These are phyloP conservation scores for Venustaconcha ellipsiformis DNA, from an alignment of 1,140 invertebrate species.

Conservation along the genomic window DNA sequence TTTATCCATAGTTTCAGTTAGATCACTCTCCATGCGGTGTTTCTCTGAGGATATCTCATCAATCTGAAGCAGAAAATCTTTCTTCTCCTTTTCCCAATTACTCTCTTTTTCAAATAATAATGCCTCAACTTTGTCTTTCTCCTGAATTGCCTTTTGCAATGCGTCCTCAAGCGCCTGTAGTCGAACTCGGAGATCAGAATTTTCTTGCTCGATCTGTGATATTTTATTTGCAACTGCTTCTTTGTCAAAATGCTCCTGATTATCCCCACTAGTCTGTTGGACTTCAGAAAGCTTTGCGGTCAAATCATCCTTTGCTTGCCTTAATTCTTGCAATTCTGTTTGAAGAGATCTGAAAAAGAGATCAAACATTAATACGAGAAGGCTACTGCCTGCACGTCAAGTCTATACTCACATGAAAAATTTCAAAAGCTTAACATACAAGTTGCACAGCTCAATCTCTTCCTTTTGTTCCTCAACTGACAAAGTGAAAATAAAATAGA, in stretches of 20 bases:
- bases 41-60: slow-evolving; percentile 23
- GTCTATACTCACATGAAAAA: too few species aligned
- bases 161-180: slow-evolving; percentile 15
- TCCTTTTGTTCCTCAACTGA: not conserved
- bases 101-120: slow-evolving; percentile 6
- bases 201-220: slow-evolving; percentile 20
- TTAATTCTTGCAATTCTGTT: slow-evolving; percentile 7
- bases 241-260: slow-evolving; percentile 5
- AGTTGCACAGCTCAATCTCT: not conserved
- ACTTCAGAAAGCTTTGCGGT: slow-evolving; percentile 8
- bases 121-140: slow-evolving; percentile 20
- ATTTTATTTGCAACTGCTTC: slow-evolving; percentile 22
- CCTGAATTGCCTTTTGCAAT: slow-evolving; percentile 15
- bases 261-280: not conserved
- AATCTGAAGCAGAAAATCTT: slow-evolving; percentile 16
- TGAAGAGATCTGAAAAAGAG: not conserved
- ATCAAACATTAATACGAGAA: too few species aligned
- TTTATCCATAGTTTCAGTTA: slow-evolving; percentile 15
- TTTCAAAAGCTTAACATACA: too few species aligned
- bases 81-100: slow-evolving; percentile 23
- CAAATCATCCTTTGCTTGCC: slow-evolving; percentile 4
- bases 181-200: slow-evolving; percentile 21
- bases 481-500: not conserved
- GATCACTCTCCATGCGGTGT: slow-evolving; percentile 7
- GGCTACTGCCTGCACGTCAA: too few species aligned